A percentile compares a stretch with the other conserved stretches of the same genome.
phyloP scores from a whole-genome alignment of 64 coral and sea anemone genomes.

The Orbicella faveolata region DNA sequence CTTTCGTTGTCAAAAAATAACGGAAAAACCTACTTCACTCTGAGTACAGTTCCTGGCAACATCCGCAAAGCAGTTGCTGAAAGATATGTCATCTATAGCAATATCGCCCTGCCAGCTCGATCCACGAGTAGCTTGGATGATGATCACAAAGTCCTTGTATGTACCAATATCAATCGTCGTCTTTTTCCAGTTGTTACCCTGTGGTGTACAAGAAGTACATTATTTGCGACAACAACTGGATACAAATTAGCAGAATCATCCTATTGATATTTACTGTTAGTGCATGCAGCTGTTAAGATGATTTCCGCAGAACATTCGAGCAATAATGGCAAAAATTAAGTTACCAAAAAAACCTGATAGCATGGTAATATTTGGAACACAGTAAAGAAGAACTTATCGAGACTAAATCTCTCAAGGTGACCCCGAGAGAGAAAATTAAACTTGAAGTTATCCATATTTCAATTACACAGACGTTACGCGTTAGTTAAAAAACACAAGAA shows the following conservation, averaged over 20 bases:
- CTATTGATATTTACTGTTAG: not conserved
- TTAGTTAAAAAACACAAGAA: too few species aligned
- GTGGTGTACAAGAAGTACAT: not conserved
- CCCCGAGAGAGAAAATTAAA: too few species aligned
- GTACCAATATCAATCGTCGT: slow-evolving; percentile 52
- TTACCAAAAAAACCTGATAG: too few species aligned
- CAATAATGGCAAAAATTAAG: too few species aligned
- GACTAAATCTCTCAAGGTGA: too few species aligned
- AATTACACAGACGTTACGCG: too few species aligned
- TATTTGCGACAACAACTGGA: too few species aligned
- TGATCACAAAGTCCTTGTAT: slow-evolving; percentile 84
- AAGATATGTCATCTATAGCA: slow-evolving; percentile 87
- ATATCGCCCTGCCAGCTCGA: slow-evolving; percentile 73
- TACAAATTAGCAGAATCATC: not conserved
- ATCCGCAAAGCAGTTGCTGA: slow-evolving; percentile 73
- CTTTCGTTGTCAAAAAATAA: not conserved
- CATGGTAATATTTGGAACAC: too few species aligned
- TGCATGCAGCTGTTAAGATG: too few species aligned
- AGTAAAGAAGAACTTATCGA: too few species aligned
- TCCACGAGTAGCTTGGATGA: slow-evolving; percentile 85
- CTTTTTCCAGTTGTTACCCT: slow-evolving; percentile 86
- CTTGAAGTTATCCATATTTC: too few species aligned
- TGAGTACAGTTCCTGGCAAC: slow-evolving; percentile 67
- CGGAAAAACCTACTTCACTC: slow-evolving; percentile 40
- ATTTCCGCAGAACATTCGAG: too few species aligned